Base-by-base conservation (phyloP, 2,113 vertebrate genomes). In the Nothoprocta perdicaria region DNA sequence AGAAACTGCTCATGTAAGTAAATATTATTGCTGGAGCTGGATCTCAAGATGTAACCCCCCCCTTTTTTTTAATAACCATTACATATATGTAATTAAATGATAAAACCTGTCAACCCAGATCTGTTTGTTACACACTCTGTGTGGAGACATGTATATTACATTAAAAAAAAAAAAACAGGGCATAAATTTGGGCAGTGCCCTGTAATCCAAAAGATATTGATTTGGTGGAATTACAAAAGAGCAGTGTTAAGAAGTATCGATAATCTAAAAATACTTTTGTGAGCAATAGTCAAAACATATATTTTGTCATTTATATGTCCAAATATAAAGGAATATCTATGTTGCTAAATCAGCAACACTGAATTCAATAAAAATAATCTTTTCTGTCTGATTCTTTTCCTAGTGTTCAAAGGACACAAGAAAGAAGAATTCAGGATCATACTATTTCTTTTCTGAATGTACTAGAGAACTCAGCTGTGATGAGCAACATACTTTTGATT, bases 381-480 rank as follows among this genome's bases (percentile, higher is more conserved):
- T 75, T 65, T 15, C 35, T 75, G 12, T 48, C 18, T 68, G 57
- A 86, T n/a, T 79, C 48, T 93, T 95, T 78, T 14, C 21, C 71
- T 72, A 57, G 45, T n/a, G 24, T 61, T 74, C 89, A n/a, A 88
- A 80, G 24, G 26, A 75, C 5, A 16, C 75, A 61, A 68, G 68
- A 88, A 91, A 90, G 48, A 93, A 33, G 88, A 86, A 88, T 79
- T 86, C 17, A 65, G 3, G 38, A 79, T 41, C 26, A 38, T 88
- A 75, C n/a, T 81, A 43, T 65, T 91, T 91, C 66, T 13, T 22
- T 76, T 95, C 77, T 80, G 52, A 86, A 92, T 86, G 65, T 90
- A 84, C 38, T 35, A 75, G 27, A 84, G 22, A 84, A 68, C 6
- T 61, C 48, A 81, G 26, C 35, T 88, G 17, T 52, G 57, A 91